These are phyloP conservation scores for Indri indri DNA, from an alignment of 2,113 vertebrate species.

Conservation along the genomic window DNA sequence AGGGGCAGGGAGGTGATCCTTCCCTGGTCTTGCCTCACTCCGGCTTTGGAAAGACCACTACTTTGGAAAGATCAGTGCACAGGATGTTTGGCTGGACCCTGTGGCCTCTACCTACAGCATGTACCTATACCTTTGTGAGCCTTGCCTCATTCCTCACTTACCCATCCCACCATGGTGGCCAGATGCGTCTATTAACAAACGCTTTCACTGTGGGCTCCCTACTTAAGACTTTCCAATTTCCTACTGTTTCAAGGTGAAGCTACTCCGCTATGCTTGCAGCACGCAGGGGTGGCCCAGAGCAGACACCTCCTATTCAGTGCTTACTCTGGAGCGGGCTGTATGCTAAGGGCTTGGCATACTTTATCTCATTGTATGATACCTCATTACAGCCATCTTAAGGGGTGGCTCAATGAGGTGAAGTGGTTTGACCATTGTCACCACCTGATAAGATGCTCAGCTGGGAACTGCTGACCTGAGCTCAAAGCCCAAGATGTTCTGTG, in stretches of 20 bases:
- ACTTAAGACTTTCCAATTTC: background rate
- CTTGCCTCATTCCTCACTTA: rapidly evolving
- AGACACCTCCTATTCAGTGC: background rate
- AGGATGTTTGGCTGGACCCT: background rate
- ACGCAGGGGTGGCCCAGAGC: rapidly evolving
- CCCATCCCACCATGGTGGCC: background rate
- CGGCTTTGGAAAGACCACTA: background rate
- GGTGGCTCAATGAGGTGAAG: background rate
- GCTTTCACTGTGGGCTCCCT: background rate
- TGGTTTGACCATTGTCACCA: background rate
- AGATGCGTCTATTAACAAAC: background rate
- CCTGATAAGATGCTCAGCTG: background rate
- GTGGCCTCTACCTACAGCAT: rapidly evolving
- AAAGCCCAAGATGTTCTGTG: background rate
- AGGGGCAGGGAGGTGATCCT: rapidly evolving
- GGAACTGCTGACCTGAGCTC: background rate
- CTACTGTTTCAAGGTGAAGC: background rate
- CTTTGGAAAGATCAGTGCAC: background rate
- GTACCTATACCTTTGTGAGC: background rate
- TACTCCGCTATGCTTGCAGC: rapidly evolving
- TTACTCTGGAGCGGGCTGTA: rapidly evolving
- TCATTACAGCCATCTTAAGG: rapidly evolving
- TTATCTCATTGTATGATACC: background rate
- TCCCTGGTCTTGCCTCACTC: background rate
- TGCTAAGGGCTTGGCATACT: background rate